phyloP scores from a whole-genome alignment of 92 coral and sea anemone genomes.

The Diadumene lineata region DNA sequence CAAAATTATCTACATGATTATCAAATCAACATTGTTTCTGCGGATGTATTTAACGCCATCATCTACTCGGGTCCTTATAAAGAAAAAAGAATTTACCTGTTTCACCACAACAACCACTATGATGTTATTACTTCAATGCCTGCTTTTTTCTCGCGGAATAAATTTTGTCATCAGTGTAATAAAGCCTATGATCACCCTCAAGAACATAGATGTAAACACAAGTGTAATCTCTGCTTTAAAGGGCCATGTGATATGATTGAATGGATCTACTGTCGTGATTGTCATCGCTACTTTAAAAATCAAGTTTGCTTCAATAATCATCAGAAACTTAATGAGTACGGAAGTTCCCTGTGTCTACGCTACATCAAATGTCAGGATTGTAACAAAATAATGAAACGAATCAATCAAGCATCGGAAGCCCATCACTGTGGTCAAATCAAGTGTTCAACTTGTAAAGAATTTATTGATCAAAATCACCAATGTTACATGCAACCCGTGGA shows the following conservation, averaged over 20 bases:
- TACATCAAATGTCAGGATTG: neutral
- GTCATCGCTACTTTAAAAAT: neutral
- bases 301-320: neutral
- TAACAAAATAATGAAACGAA: neutral
- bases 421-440: slow-evolving; percentile 9
- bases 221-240: slow-evolving; percentile 15
- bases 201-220: slow-evolving; percentile 30
- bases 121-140: slow-evolving; percentile 61
- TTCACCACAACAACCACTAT: slow-evolving; percentile 34
- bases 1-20: too few species aligned
- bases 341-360: slow-evolving; percentile 2
- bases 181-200: slow-evolving; percentile 45
- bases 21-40: too few species aligned
- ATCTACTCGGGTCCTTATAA: slow-evolving; percentile 52
- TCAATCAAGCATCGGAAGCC: neutral
- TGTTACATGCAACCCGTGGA: slow-evolving; percentile 14
- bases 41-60: slow-evolving; percentile 38
- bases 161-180: slow-evolving; percentile 46
- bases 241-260: slow-evolving; percentile 11
- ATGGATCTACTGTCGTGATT: slow-evolving; percentile 4
- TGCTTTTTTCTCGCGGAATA: slow-evolving; percentile 36
- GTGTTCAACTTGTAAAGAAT: neutral
- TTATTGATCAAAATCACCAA: neutral
- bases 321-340: neutral
- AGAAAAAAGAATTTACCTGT: slow-evolving; percentile 47